Evolutionary conservation across 2,888 invertebrate genomes (phyloP).

Genomic region (Acanthopleura granulata): DNA sequence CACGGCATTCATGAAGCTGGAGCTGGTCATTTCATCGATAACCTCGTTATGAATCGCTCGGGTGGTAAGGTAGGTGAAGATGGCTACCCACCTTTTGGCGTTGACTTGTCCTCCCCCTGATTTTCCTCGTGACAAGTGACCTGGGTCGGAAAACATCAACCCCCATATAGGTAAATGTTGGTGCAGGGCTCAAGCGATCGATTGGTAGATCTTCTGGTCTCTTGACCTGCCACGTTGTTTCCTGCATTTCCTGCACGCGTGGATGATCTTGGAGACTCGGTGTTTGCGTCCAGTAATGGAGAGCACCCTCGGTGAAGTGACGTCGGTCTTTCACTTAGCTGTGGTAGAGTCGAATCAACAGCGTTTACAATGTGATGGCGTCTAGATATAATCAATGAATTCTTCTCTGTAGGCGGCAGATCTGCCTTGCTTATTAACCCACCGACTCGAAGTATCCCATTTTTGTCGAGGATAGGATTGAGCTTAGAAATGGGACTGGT

Average conservation of each 20-base stretch:
- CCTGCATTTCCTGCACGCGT: slow-evolving; percentile 28
- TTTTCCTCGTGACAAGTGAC: slow-evolving; percentile 26
- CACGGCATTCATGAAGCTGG: slow-evolving; percentile 32
- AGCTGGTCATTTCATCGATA: slow-evolving; percentile 29
- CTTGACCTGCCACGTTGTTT: slow-evolving; percentile 25
- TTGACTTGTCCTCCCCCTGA: slow-evolving; percentile 30
- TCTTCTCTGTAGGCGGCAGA: slow-evolving; percentile 1
- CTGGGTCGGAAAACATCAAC: slow-evolving; percentile 33
- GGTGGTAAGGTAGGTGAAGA: slow-evolving; percentile 32
- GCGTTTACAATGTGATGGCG: slow-evolving; percentile 27
- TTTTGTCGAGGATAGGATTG: slow-evolving; percentile 19
- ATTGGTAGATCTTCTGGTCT: slow-evolving; percentile 31
- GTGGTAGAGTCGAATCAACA: slow-evolving; percentile 27
- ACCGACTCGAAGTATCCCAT: slow-evolving; percentile 16
- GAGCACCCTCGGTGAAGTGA: slow-evolving; percentile 31
- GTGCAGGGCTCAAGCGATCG: slow-evolving; percentile 26
- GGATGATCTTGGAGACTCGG: slow-evolving; percentile 23
- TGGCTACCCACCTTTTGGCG: slow-evolving; percentile 33
- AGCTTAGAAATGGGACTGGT: slow-evolving; percentile 5
- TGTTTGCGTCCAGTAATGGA: slow-evolving; percentile 26
- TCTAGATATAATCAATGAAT: slow-evolving; percentile 29
- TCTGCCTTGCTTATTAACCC: slow-evolving; percentile 11
- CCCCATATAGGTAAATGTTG: slow-evolving; percentile 35
- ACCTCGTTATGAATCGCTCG: slow-evolving; percentile 35
- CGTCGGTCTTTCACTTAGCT: slow-evolving; percentile 25